These are phyloP conservation scores for Tor tambroides DNA, from an alignment of 2,113 vertebrate species.

Conservation along the genomic window DNA sequence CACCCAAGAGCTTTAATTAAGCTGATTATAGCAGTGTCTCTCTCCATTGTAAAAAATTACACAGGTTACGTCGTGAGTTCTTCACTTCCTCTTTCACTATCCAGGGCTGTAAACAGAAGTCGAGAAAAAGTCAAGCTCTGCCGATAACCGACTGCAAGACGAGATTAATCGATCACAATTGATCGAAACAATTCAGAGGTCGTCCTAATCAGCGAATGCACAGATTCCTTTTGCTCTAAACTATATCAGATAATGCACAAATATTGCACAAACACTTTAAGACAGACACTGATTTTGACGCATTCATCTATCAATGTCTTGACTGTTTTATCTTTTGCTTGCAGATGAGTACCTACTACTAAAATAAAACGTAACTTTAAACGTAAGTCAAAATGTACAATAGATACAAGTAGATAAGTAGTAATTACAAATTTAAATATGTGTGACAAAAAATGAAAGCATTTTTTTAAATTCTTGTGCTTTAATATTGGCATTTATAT, in stretches of 20 bases:
- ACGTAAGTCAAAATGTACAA: neutral
- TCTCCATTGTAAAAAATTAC: conserved; percentile 62
- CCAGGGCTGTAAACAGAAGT: neutral
- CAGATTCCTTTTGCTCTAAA: neutral
- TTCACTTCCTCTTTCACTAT: neutral
- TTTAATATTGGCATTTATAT: neutral
- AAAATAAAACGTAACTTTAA: neutral
- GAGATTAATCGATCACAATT: conserved; percentile 23
- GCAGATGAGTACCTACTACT: neutral
- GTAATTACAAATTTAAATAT: neutral
- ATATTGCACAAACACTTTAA: neutral
- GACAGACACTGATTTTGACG: neutral
- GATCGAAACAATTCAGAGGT: neutral
- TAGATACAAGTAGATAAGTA: neutral
- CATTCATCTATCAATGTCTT: neutral
- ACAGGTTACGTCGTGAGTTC: no score
- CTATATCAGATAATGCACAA: neutral
- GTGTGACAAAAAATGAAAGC: neutral
- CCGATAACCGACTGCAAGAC: conserved; percentile 14
- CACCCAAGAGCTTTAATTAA: conserved; percentile 72
- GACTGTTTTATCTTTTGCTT: neutral
- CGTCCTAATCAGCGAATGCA: neutral
- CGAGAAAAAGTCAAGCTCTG: neutral
- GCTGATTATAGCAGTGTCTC: conserved; percentile 53
- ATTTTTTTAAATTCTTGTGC: neutral